A percentile compares a stretch with the other conserved stretches of the same genome.
Evolutionary conservation across 2,113 vertebrate genomes (phyloP).

Genomic region (Calypte anna): DNA sequence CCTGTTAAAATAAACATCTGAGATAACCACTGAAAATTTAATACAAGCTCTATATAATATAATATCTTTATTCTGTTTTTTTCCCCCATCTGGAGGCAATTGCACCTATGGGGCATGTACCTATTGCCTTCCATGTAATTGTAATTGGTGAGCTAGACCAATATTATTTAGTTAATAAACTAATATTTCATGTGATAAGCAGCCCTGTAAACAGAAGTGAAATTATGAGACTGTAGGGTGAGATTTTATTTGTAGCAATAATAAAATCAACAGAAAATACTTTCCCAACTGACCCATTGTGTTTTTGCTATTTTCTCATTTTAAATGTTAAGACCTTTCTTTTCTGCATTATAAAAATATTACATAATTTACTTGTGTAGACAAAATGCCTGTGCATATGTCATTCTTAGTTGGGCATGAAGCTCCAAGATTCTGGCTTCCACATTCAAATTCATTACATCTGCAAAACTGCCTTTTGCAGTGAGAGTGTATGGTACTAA

Average conservation of each 20-base stretch:
- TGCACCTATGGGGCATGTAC: background rate
- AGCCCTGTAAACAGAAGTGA: background rate
- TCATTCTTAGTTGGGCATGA: background rate
- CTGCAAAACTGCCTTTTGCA: background rate
- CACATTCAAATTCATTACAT: background rate
- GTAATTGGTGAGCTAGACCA: background rate
- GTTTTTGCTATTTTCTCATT: background rate
- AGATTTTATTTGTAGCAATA: background rate
- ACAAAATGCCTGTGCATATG: background rate
- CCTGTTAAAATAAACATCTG: background rate
- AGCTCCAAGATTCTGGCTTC: slow-evolving; percentile 9
- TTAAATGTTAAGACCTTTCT: background rate
- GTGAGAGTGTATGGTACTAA: background rate
- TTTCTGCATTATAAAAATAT: background rate
- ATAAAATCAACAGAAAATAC: background rate
- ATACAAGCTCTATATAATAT: background rate
- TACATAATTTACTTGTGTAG: background rate
- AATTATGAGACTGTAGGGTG: background rate
- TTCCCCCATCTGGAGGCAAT: background rate
- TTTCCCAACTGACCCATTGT: background rate
- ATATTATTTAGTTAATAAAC: no score
- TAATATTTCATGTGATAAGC: background rate
- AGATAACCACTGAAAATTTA: background rate
- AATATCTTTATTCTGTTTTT: background rate
- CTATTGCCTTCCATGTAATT: background rate